These are phyloP conservation scores for Chionodraco myersi DNA, from an alignment of 2,113 vertebrate species.

Conservation along the genomic window DNA sequence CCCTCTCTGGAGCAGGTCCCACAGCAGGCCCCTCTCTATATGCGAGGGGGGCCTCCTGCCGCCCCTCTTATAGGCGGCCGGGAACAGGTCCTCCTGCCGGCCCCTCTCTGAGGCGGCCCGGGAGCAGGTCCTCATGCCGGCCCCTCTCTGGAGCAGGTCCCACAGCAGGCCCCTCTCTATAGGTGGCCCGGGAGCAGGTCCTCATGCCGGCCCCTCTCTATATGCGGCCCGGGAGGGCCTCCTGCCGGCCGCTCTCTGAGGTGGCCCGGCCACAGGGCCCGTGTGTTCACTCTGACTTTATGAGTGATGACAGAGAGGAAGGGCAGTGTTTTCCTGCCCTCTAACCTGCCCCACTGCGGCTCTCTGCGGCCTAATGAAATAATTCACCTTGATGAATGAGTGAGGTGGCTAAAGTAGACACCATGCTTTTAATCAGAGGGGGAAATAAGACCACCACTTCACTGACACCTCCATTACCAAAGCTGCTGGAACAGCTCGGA, in stretches of 20 bases:
- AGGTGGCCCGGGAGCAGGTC: not conserved
- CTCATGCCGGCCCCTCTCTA: not conserved
- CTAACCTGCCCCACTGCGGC: slow-evolving; percentile 22
- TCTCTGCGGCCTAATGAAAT: slow-evolving; percentile 24
- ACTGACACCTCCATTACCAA: not conserved
- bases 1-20: no score
- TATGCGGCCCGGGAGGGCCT: not conserved
- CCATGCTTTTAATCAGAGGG: slow-evolving; percentile 4
- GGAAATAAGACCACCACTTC: slow-evolving; percentile 3
- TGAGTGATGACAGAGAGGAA: slow-evolving; percentile 67
- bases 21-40: not conserved
- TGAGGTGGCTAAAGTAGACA: slow-evolving; percentile 11
- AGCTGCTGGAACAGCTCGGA: not conserved
- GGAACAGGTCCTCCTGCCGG: not conserved
- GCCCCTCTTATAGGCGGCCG: no score
- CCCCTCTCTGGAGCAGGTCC: no score
- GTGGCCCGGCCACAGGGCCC: slow-evolving; percentile 32
- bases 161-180: not conserved
- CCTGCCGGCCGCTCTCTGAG: not conserved
- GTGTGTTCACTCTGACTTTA: slow-evolving; percentile 36
- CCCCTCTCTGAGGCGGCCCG: slow-evolving; percentile 18
- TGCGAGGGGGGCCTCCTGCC: no score
- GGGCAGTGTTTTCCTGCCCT: slow-evolving; percentile 41
- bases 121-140: not conserved
- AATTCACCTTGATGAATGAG: slow-evolving; percentile 44